A percentile compares a stretch with the other conserved stretches of the same genome.
phyloP scores from a whole-genome alignment of 2,797 vertebrate genomes.

The Falco columbarius region DNA sequence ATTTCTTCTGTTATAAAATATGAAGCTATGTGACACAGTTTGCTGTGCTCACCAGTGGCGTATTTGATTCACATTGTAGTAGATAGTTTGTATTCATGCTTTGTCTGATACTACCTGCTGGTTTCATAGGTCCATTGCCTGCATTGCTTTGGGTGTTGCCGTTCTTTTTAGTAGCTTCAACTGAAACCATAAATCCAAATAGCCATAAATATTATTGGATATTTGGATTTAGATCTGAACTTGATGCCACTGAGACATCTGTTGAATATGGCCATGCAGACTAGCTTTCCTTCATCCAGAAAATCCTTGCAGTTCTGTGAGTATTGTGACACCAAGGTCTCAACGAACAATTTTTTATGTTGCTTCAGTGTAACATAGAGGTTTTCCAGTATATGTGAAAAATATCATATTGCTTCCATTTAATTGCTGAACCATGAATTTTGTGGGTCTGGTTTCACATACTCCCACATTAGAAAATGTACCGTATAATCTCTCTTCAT shows the following conservation, averaged over 20 bases:
- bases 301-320: neutral
- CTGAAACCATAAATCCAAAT: neutral
- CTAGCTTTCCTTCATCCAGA: neutral
- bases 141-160: neutral
- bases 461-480: slow-evolving; percentile 45
- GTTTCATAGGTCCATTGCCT: neutral
- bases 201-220: neutral
- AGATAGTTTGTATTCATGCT: neutral
- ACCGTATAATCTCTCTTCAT: slow-evolving; percentile 57
- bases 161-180: neutral
- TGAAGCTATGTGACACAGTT: neutral
- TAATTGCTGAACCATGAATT: slow-evolving; percentile 43
- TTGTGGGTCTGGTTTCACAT: slow-evolving; percentile 55
- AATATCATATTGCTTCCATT: slow-evolving; percentile 55
- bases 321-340: neutral
- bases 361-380: neutral
- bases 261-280: neutral
- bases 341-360: neutral
- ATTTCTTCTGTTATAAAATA: neutral
- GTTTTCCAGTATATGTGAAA: slow-evolving; percentile 27
- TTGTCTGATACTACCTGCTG: neutral
- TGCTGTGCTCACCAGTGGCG: neutral
- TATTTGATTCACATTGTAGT: neutral
- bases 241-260: neutral
- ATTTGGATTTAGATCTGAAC: neutral